Evolutionary conservation across 2,888 invertebrate genomes (phyloP), one percentile per base, ranked within the genome.

Genomic region (Harpalus rubripes): DNA sequence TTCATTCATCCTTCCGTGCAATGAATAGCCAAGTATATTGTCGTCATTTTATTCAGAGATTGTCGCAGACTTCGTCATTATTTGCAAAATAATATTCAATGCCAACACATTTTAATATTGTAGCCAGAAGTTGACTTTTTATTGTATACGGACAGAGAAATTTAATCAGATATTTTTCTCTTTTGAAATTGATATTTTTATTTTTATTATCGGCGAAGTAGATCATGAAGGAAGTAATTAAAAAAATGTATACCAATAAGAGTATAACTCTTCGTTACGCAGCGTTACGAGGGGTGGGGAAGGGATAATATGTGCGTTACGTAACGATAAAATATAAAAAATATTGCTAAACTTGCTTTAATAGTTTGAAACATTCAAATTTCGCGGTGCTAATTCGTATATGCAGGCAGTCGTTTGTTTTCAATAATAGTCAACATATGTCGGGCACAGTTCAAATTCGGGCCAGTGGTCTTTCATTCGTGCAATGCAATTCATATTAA

Each of bases 81-180:
- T 68, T 68, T 68, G 68, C 68, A 26, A 68, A 68, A 74, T 74
- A 74, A 18, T 15, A 16, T 74, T 44, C 72, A 74, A 41, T 74
- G 18, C 41, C 72, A 44, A 72, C 1, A 52, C 32, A 52, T 52
- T 52, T 12, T 52, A 52, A 52, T 52, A 12, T 52, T 52, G 44
- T 4, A 52, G 44, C 44, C 44, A 52, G 44, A 52, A 52, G 44
- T 52, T 3, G 10, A 52, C 44, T 52, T 52, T 52, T 52, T 12
- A 52, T 52, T 12, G 8, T 12, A n/a, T n/a, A 52, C 10, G 10
- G 12, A 52, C 12, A 52, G 10, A 52, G 12, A 52, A 52, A 52
- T 52, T 52, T 52, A 52, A 52, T 52, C 8, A 52, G 44, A 12
- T 52, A 10, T 52, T 52, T 52, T 12, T 52, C 44, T 10, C 44